Percentiles rank a stretch among this genome's conserved stretches.
These are phyloP conservation scores for Philopotamus ludificatus DNA, from an alignment of 1,140 invertebrate species.

Conservation along the genomic window DNA sequence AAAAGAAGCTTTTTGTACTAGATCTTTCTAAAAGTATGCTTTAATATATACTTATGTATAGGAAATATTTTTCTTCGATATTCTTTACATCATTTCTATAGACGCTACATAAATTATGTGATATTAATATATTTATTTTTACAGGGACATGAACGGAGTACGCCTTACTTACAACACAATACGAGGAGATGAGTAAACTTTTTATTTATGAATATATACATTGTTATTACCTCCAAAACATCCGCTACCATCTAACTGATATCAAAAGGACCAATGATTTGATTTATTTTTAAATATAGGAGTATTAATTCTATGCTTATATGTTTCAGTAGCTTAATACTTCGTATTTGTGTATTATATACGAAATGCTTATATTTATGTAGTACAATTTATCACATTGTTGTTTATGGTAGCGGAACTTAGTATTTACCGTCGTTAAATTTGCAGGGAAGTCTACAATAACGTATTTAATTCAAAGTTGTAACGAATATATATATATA, in stretches of 20 bases:
- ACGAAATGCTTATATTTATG: slow-evolving; percentile 8
- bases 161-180: slow-evolving; percentile 14
- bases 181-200: slow-evolving; percentile 15
- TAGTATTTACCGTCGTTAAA: slow-evolving; percentile 6
- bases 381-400: slow-evolving; percentile 4
- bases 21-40: neutral
- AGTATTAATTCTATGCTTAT: slow-evolving; percentile 21
- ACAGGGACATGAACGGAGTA: slow-evolving; percentile 21
- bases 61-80: too few relatives aligned
- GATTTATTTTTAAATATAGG: slow-evolving; percentile 17
- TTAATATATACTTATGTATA: neutral
- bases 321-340: slow-evolving; percentile 7
- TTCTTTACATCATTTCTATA: too few relatives aligned
- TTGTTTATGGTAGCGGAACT: slow-evolving; percentile 6
- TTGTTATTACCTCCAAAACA: slow-evolving; percentile 10
- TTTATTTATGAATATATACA: slow-evolving; percentile 1
- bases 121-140: slow-evolving; percentile 5
- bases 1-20: neutral
- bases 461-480: neutral
- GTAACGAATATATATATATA: slow-evolving; percentile 10
- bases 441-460: slow-evolving; percentile 23
- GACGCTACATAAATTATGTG: too few relatives aligned
- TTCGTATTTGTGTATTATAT: slow-evolving; percentile 8
- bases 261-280: slow-evolving; percentile 24
- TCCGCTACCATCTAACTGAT: slow-evolving; percentile 19